These are phyloP conservation scores for Eulemur coronatus DNA, from an alignment of 2,797 vertebrate genomes.

Conservation along the genomic window DNA sequence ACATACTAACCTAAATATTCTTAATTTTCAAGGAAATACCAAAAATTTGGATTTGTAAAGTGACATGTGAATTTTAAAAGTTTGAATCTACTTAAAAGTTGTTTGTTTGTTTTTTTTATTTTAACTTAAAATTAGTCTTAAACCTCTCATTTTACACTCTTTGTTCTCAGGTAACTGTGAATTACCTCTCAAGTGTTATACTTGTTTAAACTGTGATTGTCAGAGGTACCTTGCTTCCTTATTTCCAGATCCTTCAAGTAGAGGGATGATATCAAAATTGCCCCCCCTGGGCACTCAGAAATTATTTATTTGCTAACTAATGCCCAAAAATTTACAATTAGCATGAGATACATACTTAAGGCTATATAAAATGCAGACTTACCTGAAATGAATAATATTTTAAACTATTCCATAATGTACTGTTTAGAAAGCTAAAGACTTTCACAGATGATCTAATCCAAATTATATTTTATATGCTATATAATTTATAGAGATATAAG, in stretches of 20 bases:
- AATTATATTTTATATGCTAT: not conserved
- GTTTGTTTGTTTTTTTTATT: not conserved
- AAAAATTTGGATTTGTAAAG: not conserved
- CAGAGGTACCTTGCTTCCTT: not conserved
- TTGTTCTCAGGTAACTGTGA: not conserved
- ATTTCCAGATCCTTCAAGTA: not conserved
- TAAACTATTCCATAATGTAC: not conserved
- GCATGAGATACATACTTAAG: not conserved
- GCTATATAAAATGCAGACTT: not conserved
- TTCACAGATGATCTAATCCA: not conserved
- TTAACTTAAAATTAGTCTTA: not conserved
- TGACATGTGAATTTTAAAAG: not conserved
- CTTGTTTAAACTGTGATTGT: not conserved
- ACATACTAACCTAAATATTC: not conserved
- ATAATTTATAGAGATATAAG: not conserved
- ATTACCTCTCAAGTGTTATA: not conserved
- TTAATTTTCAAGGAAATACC: not conserved
- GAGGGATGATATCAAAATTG: not conserved
- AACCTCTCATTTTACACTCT: not conserved
- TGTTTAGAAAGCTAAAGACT: not conserved
- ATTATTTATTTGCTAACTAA: not conserved
- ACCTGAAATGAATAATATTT: not conserved
- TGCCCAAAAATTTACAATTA: not conserved
- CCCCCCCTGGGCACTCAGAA: not conserved
- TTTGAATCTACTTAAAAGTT: not conserved